Evolutionary conservation across 2,797 vertebrate genomes (phyloP).

Genomic region (Falco novaeseelandiae): DNA sequence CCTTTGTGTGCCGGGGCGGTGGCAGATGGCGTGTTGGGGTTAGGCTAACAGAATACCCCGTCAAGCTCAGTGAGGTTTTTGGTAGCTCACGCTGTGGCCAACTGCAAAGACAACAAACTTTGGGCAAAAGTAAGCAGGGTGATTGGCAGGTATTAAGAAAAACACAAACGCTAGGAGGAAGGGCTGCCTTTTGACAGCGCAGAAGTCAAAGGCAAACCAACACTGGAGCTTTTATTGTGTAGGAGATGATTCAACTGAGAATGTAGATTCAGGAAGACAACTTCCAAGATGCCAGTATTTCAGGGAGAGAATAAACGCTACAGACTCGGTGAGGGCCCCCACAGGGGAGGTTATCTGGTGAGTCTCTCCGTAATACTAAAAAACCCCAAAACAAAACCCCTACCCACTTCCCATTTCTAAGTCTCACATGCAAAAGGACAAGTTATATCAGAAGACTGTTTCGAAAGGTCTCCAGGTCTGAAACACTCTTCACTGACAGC

Average conservation of each 20-base stretch:
- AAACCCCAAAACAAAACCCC: background rate
- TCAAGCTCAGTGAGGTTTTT: conserved; percentile 65
- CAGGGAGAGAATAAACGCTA: background rate
- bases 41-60: conserved; percentile 69
- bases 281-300: background rate
- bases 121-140: conserved; percentile 31
- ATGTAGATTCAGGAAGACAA: conserved; percentile 27
- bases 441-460: background rate
- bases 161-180: conserved; percentile 41
- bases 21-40: conserved; percentile 41
- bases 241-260: background rate
- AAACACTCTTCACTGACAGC: background rate
- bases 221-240: conserved; percentile 40
- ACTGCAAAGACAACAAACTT: conserved; percentile 77
- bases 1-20: conserved; percentile 67
- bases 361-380: background rate
- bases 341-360: background rate
- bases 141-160: conserved; percentile 67
- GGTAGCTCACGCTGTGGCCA: conserved; percentile 71
- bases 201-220: background rate
- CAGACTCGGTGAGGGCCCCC: background rate
- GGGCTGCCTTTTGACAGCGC: background rate
- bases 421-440: background rate
- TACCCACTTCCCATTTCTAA: background rate
- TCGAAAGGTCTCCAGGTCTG: background rate